Evolutionary conservation across 2,888 invertebrate genomes (phyloP).

Genomic region (Agrotis segetum): DNA sequence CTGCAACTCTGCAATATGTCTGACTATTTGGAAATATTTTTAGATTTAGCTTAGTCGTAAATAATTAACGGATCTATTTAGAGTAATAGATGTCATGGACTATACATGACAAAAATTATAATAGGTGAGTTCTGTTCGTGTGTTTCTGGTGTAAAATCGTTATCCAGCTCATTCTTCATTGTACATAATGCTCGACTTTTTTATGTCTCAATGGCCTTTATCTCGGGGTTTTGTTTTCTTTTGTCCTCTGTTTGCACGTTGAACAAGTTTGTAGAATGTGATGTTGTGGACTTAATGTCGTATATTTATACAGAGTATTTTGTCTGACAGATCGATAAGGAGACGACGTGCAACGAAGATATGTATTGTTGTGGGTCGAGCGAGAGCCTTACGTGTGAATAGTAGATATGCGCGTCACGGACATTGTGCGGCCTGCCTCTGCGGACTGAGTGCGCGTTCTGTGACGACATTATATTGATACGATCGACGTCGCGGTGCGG

Average conservation of each 20-base stretch:
- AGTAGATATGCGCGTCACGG: constrained; percentile 86
- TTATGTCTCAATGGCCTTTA: constrained; percentile 91
- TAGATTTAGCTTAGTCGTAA: constrained; percentile 85
- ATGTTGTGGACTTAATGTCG: constrained; percentile 75
- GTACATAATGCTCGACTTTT: constrained; percentile 85
- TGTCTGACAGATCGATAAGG: constrained; percentile 89
- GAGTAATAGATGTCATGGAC: constrained; percentile 82
- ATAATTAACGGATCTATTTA: constrained; percentile 76
- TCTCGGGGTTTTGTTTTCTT: constrained; percentile 90
- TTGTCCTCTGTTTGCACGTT: constrained; percentile 86
- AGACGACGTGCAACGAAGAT: constrained; percentile 83
- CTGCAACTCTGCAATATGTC: constrained; percentile 91
- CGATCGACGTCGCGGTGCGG: constrained; percentile 59
- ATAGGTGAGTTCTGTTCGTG: constrained; percentile 77
- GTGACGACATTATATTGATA: constrained; percentile 73
- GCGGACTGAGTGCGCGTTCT: constrained; percentile 78
- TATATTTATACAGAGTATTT: constrained; percentile 84
- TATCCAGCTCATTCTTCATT: constrained; percentile 77
- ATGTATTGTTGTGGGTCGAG: constrained; percentile 84
- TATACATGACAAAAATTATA: constrained; percentile 81
- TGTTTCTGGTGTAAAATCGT: constrained; percentile 68
- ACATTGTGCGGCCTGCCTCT: constrained; percentile 79
- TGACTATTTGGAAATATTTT: constrained; percentile 91
- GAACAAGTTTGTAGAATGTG: constrained; percentile 83
- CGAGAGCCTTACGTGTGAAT: constrained; percentile 82